These are phyloP conservation scores for Crenuchus spilurus DNA, from an alignment of 2,797 vertebrate genomes.

Conservation along the genomic window DNA sequence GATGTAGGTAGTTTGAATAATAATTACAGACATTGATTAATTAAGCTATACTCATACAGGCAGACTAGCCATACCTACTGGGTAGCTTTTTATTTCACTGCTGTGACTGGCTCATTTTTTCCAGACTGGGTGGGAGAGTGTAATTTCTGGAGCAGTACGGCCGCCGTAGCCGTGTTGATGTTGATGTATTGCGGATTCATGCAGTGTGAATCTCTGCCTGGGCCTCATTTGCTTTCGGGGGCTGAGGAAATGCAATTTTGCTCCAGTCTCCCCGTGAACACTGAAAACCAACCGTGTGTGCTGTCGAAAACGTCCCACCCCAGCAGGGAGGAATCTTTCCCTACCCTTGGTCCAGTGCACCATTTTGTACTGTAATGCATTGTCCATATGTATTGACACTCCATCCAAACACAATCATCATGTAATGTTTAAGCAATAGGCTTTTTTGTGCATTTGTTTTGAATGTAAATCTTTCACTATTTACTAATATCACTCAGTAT, in stretches of 20 bases:
- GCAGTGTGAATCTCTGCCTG: slow-evolving; percentile 60
- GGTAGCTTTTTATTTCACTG: slow-evolving; percentile 33
- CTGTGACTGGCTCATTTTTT: slow-evolving; percentile 17
- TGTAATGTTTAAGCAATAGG: neutral
- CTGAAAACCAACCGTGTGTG: slow-evolving; percentile 48
- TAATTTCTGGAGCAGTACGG: slow-evolving; percentile 60
- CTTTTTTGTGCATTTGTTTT: neutral
- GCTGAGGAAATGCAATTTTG: slow-evolving; percentile 57
- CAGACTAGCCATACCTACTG: neutral
- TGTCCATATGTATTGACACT: slow-evolving; percentile 29
- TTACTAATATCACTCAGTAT: neutral
- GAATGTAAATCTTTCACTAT: neutral
- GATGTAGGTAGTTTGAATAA: neutral
- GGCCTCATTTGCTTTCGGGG: slow-evolving; percentile 61
- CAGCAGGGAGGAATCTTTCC: slow-evolving; percentile 21
- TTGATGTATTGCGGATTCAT: slow-evolving; percentile 66
- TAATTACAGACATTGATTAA: slow-evolving; percentile 6
- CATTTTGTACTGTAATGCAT: slow-evolving; percentile 23
- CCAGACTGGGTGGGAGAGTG: slow-evolving; percentile 43
- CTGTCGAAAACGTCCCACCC: slow-evolving; percentile 39
- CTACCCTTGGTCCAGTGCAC: neutral
- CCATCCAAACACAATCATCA: neutral
- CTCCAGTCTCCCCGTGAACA: slow-evolving; percentile 52
- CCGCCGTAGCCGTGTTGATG: slow-evolving; percentile 52
- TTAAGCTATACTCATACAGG: neutral